Evolutionary conservation across 2,888 invertebrate genomes (phyloP), one percentile per base, ranked within the genome.

Genomic region (Oscheius onirici): DNA sequence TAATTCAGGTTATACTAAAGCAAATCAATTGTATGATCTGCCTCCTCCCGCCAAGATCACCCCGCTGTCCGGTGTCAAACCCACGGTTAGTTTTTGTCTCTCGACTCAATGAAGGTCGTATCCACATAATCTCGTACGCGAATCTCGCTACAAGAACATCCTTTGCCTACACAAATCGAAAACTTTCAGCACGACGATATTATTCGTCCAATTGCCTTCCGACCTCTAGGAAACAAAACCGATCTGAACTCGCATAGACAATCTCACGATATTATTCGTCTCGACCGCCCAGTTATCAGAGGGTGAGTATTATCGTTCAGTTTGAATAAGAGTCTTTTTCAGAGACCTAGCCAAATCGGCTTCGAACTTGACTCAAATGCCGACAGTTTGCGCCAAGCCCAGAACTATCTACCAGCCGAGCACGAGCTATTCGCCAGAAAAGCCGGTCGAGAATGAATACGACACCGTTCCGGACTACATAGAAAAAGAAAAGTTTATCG

Each of bases 181-280:
- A 34, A 34, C 34, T 70, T 70, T 28, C 52, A 70, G 70, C 61
- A 55, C 52, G 70, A 70, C 22, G 55, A 71, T 28, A 71, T 71
- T 26, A 43, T 71, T 26, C 71, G 71, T 44, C 71, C 71, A 43
- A 66, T 71, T 22, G 71, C 71, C 20, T 71, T 71, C 66, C 71
- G 71, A 20, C 71, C 71, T 3, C 24, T 71, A 24, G 49, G 57
- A 17, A 71, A 66, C 28, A 51, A 54, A 22, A 28, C 40, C 8
- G 46, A 51, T 20, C 22, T 54, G 8, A 24, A 40, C n/a, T 22
- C 24, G 1, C 61, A 54, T n/a, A 40, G 70, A 34, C 66, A 71
- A 41, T 66, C 71, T n/a, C 65, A 66, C 41, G 66, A 71, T 22
- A 40, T 55, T 13, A 51, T 61, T 28, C 40, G 49, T 15, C 41